Percentiles rank a stretch among this genome's conserved stretches.
phyloP scores from a whole-genome alignment of 1,140 invertebrate genomes.

The Nilaparvata lugens region DNA sequence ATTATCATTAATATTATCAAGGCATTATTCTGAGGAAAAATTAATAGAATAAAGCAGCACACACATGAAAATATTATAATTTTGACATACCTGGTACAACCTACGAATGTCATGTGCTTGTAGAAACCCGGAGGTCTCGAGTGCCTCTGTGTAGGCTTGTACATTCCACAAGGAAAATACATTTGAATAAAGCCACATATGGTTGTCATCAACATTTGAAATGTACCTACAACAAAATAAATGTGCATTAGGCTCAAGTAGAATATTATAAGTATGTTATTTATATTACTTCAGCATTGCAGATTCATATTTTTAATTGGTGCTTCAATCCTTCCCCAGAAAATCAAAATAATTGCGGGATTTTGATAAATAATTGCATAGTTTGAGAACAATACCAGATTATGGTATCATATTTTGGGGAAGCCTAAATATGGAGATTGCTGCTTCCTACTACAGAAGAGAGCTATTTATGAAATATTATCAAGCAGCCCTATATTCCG shows the following conservation, averaged over 20 bases:
- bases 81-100: slow-evolving; percentile 52
- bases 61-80: too few relatives aligned
- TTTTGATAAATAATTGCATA: too few relatives aligned
- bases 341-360: too few relatives aligned
- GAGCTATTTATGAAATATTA: too few relatives aligned
- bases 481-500: too few relatives aligned
- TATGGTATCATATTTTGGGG: too few relatives aligned
- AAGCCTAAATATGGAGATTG: too few relatives aligned
- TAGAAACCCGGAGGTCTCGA: slow-evolving; percentile 61
- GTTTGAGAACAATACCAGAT: too few relatives aligned
- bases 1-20: too few relatives aligned
- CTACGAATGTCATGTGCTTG: slow-evolving; percentile 66
- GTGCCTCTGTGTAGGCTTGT: slow-evolving; percentile 47
- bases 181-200: slow-evolving; percentile 67
- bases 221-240: slow-evolving; percentile 43
- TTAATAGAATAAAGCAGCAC: too few relatives aligned
- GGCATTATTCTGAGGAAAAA: too few relatives aligned
- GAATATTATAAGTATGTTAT: neutral
- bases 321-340: slow-evolving; percentile 8
- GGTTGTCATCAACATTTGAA: slow-evolving; percentile 70
- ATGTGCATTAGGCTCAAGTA: neutral
- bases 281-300: neutral
- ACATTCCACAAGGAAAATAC: slow-evolving; percentile 66
- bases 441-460: too few relatives aligned
- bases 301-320: neutral